Percentiles rank a stretch among this genome's conserved stretches.
These are phyloP conservation scores for Panagrolaimus sp. DNA, from an alignment of 1,140 invertebrate species.

Conservation along the genomic window DNA sequence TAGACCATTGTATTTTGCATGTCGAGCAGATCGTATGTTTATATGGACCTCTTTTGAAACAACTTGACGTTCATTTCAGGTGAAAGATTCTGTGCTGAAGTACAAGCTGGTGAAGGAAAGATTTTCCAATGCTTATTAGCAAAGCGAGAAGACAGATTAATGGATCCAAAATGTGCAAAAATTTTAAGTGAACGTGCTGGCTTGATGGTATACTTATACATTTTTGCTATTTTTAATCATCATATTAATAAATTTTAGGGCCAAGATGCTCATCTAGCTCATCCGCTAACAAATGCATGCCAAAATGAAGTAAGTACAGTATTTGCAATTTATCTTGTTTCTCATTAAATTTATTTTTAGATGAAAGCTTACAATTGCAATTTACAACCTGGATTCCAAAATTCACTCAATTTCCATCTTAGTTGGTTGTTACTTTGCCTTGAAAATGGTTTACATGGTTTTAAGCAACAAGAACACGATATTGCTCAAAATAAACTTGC, in stretches of 20 bases:
- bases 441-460: slow-evolving; percentile 74
- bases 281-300: slow-evolving; percentile 78
- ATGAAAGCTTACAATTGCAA: slow-evolving; percentile 70
- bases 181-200: slow-evolving; percentile 77
- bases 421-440: slow-evolving; percentile 85
- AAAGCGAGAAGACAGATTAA: slow-evolving; percentile 71
- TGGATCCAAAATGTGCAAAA: slow-evolving; percentile 70
- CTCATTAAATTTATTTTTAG: no score
- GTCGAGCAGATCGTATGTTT: slow-evolving; percentile 78
- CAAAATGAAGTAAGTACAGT: no score
- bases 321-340: no score
- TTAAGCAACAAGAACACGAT: slow-evolving; percentile 50
- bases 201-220: no score
- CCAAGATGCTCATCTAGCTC: slow-evolving; percentile 82
- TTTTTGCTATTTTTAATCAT: no score
- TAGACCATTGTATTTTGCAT: slow-evolving; percentile 75
- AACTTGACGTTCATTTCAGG: no score
- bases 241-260: no score
- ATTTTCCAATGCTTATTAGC: slow-evolving; percentile 86
- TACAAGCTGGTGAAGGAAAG: slow-evolving; percentile 66
- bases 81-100: slow-evolving; percentile 62
- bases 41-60: no score
- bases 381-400: slow-evolving; percentile 49
- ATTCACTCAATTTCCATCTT: slow-evolving; percentile 62
- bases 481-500: slow-evolving; percentile 27